A percentile compares a stretch with the other conserved stretches of the same genome.
Evolutionary conservation across 64 coral and sea anemone species (phyloP).

Genomic region (Anthopleura sola): DNA sequence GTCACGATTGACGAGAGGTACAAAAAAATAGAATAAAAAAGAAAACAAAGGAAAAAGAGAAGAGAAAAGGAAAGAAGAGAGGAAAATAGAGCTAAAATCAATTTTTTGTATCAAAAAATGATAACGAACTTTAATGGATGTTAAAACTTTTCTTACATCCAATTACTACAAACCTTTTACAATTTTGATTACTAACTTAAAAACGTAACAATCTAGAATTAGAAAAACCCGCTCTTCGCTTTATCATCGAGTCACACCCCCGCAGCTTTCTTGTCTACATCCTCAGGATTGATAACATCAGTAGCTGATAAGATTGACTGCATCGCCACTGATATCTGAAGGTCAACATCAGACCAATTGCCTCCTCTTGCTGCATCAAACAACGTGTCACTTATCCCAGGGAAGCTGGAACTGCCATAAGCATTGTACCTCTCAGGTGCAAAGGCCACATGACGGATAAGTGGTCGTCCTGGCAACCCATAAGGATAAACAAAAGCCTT

Average conservation of each 20-base stretch:
- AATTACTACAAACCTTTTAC: too few species aligned
- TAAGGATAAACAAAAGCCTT: constrained; percentile 71
- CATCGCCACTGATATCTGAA: constrained; percentile 54
- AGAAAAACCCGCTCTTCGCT: background rate
- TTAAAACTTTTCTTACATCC: too few species aligned
- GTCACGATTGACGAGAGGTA: too few species aligned
- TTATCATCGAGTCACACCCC: background rate
- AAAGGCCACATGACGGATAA: constrained; percentile 62
- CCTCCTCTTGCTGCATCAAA: constrained; percentile 35
- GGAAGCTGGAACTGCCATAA: constrained; percentile 73
- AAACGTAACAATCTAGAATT: too few species aligned
- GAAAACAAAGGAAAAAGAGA: too few species aligned
- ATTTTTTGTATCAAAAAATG: too few species aligned
- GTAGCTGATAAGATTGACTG: constrained; percentile 40
- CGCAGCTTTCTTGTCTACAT: background rate
- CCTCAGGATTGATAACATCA: constrained; percentile 24
- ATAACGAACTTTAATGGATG: too few species aligned
- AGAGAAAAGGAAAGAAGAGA: too few species aligned
- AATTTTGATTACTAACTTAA: too few species aligned
- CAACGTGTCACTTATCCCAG: constrained; percentile 54
- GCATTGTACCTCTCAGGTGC: constrained; percentile 49
- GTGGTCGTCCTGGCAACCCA: constrained; percentile 62
- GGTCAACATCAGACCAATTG: constrained; percentile 44
- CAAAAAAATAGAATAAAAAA: too few species aligned
- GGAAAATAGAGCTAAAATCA: too few species aligned